phyloP scores from a whole-genome alignment of 2,797 vertebrate genomes.

The Myioborus melanocephalus region DNA sequence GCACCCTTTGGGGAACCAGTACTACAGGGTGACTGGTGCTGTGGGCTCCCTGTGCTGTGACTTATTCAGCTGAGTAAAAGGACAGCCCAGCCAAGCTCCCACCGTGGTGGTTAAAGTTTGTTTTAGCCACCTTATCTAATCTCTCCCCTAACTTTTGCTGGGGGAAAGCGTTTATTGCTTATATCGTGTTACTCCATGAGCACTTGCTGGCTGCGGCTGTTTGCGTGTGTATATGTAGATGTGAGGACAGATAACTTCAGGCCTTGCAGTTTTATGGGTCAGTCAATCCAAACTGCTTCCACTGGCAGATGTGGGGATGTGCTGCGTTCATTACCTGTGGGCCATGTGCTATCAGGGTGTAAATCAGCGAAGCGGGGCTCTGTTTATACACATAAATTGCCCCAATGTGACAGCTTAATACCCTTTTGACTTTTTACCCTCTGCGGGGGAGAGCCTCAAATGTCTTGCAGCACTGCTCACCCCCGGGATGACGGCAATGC shows the following conservation, averaged over 20 bases:
- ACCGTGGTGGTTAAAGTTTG: slow-evolving; percentile 51
- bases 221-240: slow-evolving; percentile 64
- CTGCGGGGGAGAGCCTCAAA: slow-evolving; percentile 54
- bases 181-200: slow-evolving; percentile 72
- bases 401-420: slow-evolving; percentile 72
- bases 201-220: slow-evolving; percentile 68
- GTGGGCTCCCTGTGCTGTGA: rapidly evolving
- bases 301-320: slow-evolving; percentile 67
- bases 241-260: slow-evolving; percentile 65
- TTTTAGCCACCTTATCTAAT: slow-evolving; percentile 70
- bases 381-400: slow-evolving; percentile 71
- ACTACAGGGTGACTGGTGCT: background rate
- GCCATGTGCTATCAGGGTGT: slow-evolving; percentile 63
- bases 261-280: slow-evolving; percentile 70
- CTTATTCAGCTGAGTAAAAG: background rate
- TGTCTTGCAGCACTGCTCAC: slow-evolving; percentile 18
- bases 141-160: slow-evolving; percentile 57
- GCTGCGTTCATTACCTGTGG: slow-evolving; percentile 63
- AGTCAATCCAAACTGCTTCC: slow-evolving; percentile 70
- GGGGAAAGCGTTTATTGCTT: slow-evolving; percentile 68
- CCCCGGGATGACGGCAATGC: background rate
- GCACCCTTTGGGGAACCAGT: background rate
- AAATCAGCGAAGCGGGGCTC: slow-evolving; percentile 69
- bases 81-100: background rate
- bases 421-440: slow-evolving; percentile 71